These are phyloP conservation scores for Python bivittatus DNA, from an alignment of 2,113 vertebrate species.

Conservation along the genomic window DNA sequence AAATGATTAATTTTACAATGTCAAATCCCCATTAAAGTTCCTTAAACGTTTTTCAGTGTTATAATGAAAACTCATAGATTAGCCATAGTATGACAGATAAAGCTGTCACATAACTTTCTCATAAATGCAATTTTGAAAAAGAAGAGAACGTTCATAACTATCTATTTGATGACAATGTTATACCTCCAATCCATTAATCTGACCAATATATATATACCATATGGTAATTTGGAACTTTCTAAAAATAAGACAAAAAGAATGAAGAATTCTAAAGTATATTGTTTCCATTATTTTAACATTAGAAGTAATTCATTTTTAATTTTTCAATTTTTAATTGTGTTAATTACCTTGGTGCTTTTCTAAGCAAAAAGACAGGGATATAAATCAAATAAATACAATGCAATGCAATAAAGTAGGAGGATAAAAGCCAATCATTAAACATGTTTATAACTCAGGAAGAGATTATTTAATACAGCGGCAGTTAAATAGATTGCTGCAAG, in stretches of 20 bases:
- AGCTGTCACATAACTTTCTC: background rate
- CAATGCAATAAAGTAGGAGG: background rate
- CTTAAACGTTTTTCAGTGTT: conserved; percentile 10
- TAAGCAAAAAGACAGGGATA: background rate
- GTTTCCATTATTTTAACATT: background rate
- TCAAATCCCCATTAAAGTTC: background rate
- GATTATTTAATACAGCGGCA: background rate
- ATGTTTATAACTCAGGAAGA: background rate
- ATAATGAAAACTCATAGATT: background rate
- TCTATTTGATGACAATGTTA: background rate
- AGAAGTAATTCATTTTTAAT: background rate
- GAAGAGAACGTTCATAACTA: background rate
- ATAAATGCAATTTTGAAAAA: background rate
- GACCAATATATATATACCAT: background rate
- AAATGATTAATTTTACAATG: conserved; percentile 25
- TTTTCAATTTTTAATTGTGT: background rate
- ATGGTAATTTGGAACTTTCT: background rate
- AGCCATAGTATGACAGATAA: background rate
- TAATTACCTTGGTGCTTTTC: background rate
- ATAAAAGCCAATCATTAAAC: background rate
- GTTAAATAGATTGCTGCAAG: background rate
- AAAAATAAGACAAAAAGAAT: background rate
- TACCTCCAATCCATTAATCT: background rate
- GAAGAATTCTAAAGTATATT: background rate
- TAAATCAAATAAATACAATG: background rate